Percentiles rank a stretch among this genome's conserved stretches.
Conservation (phyloP, 2,797 vertebrate genomes). For the Dryobates pubescens region DNA sequence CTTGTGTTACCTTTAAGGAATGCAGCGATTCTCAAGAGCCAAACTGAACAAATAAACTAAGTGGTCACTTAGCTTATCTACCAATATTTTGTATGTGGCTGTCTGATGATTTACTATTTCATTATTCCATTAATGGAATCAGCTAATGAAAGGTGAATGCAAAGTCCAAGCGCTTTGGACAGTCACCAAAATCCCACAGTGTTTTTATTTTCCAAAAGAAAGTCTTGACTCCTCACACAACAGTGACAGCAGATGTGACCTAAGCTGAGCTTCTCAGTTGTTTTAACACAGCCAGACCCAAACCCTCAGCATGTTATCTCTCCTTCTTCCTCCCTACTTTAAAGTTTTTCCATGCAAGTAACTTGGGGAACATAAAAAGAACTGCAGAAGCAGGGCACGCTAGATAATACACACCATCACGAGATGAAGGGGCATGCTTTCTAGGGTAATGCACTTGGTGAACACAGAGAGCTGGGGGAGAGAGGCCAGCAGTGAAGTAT, state of each 20-base stretch:
- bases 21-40: background rate
- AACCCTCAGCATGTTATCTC: background rate
- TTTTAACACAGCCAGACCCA: background rate
- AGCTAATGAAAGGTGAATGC: background rate
- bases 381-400: background rate
- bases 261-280: background rate
- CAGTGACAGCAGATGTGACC: background rate
- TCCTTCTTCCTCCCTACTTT: background rate
- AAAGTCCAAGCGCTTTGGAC: background rate
- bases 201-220: background rate
- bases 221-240: fast-evolving
- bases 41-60: constrained; percentile 6
- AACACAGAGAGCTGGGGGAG: background rate
- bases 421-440: background rate
- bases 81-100: background rate
- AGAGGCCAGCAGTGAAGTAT: constrained; percentile 37
- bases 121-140: constrained; percentile 13
- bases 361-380: constrained; percentile 21
- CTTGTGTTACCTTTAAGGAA: constrained; percentile 27
- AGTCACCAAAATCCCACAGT: background rate
- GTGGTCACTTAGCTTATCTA: background rate
- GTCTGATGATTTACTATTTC: background rate
- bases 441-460: background rate
- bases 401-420: background rate
- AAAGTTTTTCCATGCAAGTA: background rate